A percentile compares a stretch with the other conserved stretches of the same genome.
Conservation (phyloP, 2,797 vertebrate genomes). For the Peromyscus aztecus region DNA sequence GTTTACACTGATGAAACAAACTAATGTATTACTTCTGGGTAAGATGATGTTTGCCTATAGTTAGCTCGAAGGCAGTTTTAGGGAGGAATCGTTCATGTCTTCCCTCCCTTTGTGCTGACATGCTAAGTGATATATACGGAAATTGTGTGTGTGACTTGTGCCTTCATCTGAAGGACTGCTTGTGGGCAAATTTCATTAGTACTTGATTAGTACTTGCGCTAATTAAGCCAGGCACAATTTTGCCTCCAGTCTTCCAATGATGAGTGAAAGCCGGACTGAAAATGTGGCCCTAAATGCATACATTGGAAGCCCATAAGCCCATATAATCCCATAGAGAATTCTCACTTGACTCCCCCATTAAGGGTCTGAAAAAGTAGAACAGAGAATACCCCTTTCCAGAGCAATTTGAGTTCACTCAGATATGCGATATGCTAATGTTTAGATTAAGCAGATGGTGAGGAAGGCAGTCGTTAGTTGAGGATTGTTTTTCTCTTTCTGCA, state of each 20-base stretch:
- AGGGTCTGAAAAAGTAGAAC: slow-evolving; percentile 76
- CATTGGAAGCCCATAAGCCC: slow-evolving; percentile 71
- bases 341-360: slow-evolving; percentile 75
- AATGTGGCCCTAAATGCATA: slow-evolving; percentile 79
- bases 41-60: slow-evolving; percentile 75
- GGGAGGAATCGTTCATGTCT: slow-evolving; percentile 75
- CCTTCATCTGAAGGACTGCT: slow-evolving; percentile 78
- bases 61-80: slow-evolving; percentile 72
- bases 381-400: slow-evolving; percentile 72
- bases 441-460: slow-evolving; percentile 83
- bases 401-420: slow-evolving; percentile 79
- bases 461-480: slow-evolving; percentile 77
- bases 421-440: slow-evolving; percentile 84
- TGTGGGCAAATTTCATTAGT: slow-evolving; percentile 84
- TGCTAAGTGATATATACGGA: slow-evolving; percentile 79
- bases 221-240: slow-evolving; percentile 85
- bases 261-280: slow-evolving; percentile 79
- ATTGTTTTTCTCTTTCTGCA: slow-evolving; percentile 80
- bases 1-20: slow-evolving; percentile 67
- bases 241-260: slow-evolving; percentile 78
- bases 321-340: slow-evolving; percentile 76
- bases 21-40: slow-evolving; percentile 70
- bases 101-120: slow-evolving; percentile 79
- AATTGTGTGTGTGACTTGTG: slow-evolving; percentile 71
- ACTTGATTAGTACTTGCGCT: slow-evolving; percentile 84